Evolutionary conservation across 2,113 vertebrate genomes (phyloP).

Genomic region (Nibea albiflora): DNA sequence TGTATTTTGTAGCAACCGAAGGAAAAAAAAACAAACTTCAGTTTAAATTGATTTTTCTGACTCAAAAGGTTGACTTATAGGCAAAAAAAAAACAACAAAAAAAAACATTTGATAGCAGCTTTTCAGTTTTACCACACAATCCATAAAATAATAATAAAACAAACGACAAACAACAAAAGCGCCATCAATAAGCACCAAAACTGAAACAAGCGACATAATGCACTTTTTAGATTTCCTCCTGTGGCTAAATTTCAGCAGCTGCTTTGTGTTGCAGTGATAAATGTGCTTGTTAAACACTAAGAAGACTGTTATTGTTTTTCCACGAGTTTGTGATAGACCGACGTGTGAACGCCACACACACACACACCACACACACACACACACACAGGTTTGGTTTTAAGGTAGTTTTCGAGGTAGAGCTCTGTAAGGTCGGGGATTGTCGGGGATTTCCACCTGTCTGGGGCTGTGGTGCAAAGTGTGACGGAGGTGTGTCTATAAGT

Average conservation of each 20-base stretch:
- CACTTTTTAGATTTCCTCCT: background rate
- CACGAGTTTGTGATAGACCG: background rate
- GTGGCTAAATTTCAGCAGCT: background rate
- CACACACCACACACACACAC: slow-evolving; percentile 9
- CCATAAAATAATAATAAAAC: slow-evolving; percentile 8
- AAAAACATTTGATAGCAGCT: background rate
- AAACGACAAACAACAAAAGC: background rate
- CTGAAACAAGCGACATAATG: background rate
- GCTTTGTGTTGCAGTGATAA: slow-evolving; percentile 2
- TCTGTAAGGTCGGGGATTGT: slow-evolving; percentile 49
- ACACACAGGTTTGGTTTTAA: slow-evolving; percentile 22
- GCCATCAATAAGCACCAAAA: background rate
- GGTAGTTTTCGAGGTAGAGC: slow-evolving; percentile 40
- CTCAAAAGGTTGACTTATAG: background rate
- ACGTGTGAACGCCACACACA: background rate
- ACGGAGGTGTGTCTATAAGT: slow-evolving; percentile 21
- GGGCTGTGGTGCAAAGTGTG: slow-evolving; percentile 40
- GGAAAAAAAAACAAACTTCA: background rate
- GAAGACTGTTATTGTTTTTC: slow-evolving; percentile 3
- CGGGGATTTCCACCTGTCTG: slow-evolving; percentile 66
- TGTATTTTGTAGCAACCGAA: slow-evolving; percentile 5
- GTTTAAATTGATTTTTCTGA: background rate
- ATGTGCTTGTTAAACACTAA: slow-evolving; percentile 1
- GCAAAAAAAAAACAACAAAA: too few species aligned
- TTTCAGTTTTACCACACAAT: background rate